Base-by-base conservation (phyloP, 2,888 invertebrate species). In the Scaptomyza parva region DNA sequence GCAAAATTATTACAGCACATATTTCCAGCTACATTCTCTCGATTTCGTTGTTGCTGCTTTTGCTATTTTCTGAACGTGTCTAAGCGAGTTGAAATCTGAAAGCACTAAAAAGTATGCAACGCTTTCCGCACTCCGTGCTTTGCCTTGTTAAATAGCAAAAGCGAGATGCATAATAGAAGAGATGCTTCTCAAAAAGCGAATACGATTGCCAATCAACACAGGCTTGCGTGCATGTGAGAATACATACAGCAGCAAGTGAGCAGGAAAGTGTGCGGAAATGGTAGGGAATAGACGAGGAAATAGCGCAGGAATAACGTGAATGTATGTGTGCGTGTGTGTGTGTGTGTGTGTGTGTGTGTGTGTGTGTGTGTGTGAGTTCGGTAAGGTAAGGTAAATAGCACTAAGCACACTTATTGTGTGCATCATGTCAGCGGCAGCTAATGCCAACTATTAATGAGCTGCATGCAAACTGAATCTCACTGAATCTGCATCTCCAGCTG, bases 401-500 rank as follows among this genome's bases (percentile, higher is more conserved):
- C 37, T 22, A 37, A 48, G 35, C 33, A 50, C 35, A 54, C 52
- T 58, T 52, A 51, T 63, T 67, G 58, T 58, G 51, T 63, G 50
- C 30, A 43, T 54, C 30, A 41, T 55, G 26, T 47, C 14, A 52
- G 47, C 35, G 17, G 41, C 54, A 55, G 43, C 51, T 40, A 55
- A 65, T 69, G 60, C 55, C 22, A 43, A 69, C 51, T 57, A 65
- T 69, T 73, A 73, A 73, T 73, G 73, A 73, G 70, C 60, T 61
- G 14, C 57, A 39, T 52, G 68, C 37, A 17, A 41, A 40, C 44
- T 22, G 30, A 24, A 45, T 28, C 39, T 30, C 39, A 24, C 24
- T 18, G 39, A 35, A 30, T 22, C 26, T 20, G 20, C 41, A 47
- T 20, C 18, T 43, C 35, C 26, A 20, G 18, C 20, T 35, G 37